phyloP scores from a whole-genome alignment of 2,797 vertebrate genomes.

The Borostomias antarcticus region DNA sequence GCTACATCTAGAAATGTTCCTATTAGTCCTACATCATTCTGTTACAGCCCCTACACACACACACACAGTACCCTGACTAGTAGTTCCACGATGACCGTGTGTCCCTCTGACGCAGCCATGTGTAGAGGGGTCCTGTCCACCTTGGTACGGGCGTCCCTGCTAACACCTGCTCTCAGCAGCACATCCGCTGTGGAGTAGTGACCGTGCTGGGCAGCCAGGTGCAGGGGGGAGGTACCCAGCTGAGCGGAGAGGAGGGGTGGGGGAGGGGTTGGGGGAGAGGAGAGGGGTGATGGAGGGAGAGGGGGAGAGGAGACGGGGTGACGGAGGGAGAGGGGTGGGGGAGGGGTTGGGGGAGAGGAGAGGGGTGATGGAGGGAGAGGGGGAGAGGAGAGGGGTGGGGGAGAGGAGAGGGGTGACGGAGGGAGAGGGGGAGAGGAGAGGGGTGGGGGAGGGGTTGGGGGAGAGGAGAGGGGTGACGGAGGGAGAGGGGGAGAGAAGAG shows the following conservation, averaged over 20 bases:
- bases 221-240: conserved; percentile 91
- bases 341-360: too few species aligned
- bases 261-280: background rate
- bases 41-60: background rate
- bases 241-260: conserved; percentile 45
- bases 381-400: too few species aligned
- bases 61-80: conserved; percentile 80
- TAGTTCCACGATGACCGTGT: conserved; percentile 86
- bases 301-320: too few species aligned
- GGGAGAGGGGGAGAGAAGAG: too few species aligned
- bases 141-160: conserved; percentile 91
- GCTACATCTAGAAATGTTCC: too few species aligned
- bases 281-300: background rate
- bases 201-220: conserved; percentile 89
- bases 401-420: too few species aligned
- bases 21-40: too few species aligned
- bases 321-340: too few species aligned
- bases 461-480: too few species aligned
- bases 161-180: conserved; percentile 88
- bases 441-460: too few species aligned
- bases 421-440: too few species aligned
- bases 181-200: conserved; percentile 92
- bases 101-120: conserved; percentile 90
- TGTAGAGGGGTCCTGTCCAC: conserved; percentile 93
- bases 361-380: too few species aligned